Base-by-base conservation (phyloP, 2,888 invertebrate species). In the Agonopterix arenella region DNA sequence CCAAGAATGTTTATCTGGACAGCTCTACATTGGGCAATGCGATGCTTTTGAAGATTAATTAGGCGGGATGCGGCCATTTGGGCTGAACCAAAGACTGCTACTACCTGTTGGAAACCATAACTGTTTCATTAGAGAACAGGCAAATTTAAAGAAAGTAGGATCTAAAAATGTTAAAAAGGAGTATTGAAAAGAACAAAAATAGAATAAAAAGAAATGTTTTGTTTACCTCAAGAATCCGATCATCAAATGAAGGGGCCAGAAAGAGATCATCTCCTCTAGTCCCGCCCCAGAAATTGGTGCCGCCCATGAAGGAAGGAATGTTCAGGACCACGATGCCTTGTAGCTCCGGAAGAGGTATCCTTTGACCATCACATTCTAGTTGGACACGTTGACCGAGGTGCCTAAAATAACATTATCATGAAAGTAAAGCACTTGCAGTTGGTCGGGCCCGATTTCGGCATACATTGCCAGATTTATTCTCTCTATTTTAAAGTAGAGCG, bases 251-350 rank as follows among this genome's bases (percentile, higher is more conserved):
- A 2, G 98, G 98, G 0, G 97, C 94, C 11, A 97, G 86, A 72
- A 98, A 99, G 47, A 96, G 91, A 68, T 97, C 97, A 62, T 97
- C 97, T 63, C 95, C 96, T 70, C 97, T 95, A 2, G 94, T 94
- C 4, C 96, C 96, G 47, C 98, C 98, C 99, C 99, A 99, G 80
- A 99, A 99, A 83, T 98, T 98, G 36, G 98, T 97, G 45, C 99
- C 99, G 4, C 98, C 98, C 95, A 98, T 98, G 80, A 98, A 98
- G 67, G 98, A 98, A 55, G 71, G 89, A 79, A 99, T 99, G 85
- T 99, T 99, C 16, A 99, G 90, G 38, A 99, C 96, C 18, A 98
- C 98, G 68, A 98, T 98, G 42, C 98, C 98, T 82, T 98, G 98
- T 36, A 99, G 88, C 56, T 97, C 97, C 0, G 98, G 98, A 42